Evolutionary conservation across 2,113 vertebrate species (phyloP).

Genomic region (Sceloporus tristichus): DNA sequence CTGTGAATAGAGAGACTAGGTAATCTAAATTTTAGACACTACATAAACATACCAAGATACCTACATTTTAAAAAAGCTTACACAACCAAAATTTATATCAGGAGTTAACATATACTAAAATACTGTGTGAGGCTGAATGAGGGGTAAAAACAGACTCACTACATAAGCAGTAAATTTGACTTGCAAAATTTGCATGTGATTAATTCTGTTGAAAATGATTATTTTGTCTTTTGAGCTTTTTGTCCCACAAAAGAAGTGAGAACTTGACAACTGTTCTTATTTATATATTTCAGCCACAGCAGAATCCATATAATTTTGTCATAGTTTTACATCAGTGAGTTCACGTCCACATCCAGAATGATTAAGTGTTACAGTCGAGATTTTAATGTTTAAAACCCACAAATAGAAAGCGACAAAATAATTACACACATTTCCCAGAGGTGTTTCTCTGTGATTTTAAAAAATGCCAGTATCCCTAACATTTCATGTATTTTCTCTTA

Average conservation of each 20-base stretch:
- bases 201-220: slow-evolving; percentile 46
- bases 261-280: slow-evolving; percentile 48
- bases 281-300: slow-evolving; percentile 48
- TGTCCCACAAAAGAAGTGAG: slow-evolving; percentile 53
- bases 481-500: slow-evolving; percentile 67
- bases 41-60: slow-evolving; percentile 78
- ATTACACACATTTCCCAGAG: slow-evolving; percentile 57
- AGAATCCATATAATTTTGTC: slow-evolving; percentile 54
- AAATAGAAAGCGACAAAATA: slow-evolving; percentile 66
- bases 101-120: slow-evolving; percentile 79
- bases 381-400: slow-evolving; percentile 45
- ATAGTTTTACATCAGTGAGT: slow-evolving; percentile 38
- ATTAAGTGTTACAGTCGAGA: slow-evolving; percentile 4
- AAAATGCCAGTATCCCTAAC: slow-evolving; percentile 60
- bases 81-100: slow-evolving; percentile 77
- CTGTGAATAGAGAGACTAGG: slow-evolving; percentile 83
- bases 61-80: slow-evolving; percentile 76
- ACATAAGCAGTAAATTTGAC: slow-evolving; percentile 67
- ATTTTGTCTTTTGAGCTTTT: slow-evolving; percentile 62
- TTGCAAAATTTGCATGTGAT: slow-evolving; percentile 67
- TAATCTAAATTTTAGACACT: slow-evolving; percentile 78
- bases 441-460: slow-evolving; percentile 55
- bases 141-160: slow-evolving; percentile 53
- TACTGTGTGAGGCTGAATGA: slow-evolving; percentile 69
- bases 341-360: slow-evolving; percentile 15